Percentiles rank a stretch among this genome's conserved stretches.
Evolutionary conservation across 2,888 invertebrate species (phyloP).

Genomic region (Volucella zonaria): DNA sequence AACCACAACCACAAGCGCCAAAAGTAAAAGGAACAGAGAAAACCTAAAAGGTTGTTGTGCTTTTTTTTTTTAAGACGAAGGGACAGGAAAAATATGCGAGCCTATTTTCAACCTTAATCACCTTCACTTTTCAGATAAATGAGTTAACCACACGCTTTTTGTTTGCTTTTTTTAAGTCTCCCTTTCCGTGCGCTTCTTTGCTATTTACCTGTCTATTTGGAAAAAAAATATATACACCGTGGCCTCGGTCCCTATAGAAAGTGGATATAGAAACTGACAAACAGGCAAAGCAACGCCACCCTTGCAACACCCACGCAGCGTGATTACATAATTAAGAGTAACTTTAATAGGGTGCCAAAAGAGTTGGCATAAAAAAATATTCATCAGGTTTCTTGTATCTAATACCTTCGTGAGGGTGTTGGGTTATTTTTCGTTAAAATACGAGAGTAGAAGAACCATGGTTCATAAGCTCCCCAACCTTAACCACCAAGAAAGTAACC

Average conservation of each 20-base stretch:
- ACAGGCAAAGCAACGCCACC: not conserved
- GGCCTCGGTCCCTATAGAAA: slow-evolving; percentile 17
- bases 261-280: slow-evolving; percentile 16
- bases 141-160: slow-evolving; percentile 62
- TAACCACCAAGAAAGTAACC: not conserved
- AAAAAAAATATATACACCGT: slow-evolving; percentile 25
- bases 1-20: slow-evolving; percentile 17
- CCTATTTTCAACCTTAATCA: slow-evolving; percentile 54
- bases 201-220: slow-evolving; percentile 27
- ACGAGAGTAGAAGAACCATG: not conserved
- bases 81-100: slow-evolving; percentile 16
- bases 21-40: not conserved
- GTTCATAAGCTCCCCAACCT: not conserved
- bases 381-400: slow-evolving; percentile 54
- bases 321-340: slow-evolving; percentile 65
- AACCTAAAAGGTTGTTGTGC: not conserved
- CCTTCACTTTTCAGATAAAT: slow-evolving; percentile 49
- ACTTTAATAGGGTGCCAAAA: slow-evolving; percentile 68
- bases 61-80: not conserved
- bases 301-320: slow-evolving; percentile 36
- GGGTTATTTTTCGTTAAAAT: slow-evolving; percentile 13
- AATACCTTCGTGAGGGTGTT: slow-evolving; percentile 20
- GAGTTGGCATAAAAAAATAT: slow-evolving; percentile 60
- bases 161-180: slow-evolving; percentile 17
- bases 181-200: not conserved